A percentile compares a stretch with the other conserved stretches of the same genome.
These are phyloP conservation scores for Hozukius guyotensis DNA, from an alignment of 2,797 vertebrate genomes.

Conservation along the genomic window DNA sequence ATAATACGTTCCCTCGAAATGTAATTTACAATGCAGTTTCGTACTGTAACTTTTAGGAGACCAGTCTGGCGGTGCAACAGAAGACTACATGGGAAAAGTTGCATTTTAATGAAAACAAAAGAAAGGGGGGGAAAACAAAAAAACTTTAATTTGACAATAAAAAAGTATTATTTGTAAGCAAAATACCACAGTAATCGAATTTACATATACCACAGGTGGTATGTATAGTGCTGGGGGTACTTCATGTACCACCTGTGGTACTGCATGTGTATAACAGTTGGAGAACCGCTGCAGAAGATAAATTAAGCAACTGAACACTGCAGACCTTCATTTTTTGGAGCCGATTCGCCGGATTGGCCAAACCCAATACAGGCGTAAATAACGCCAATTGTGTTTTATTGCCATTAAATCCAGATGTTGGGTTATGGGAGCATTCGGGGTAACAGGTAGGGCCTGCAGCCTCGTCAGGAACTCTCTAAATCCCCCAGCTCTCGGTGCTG, in stretches of 20 bases:
- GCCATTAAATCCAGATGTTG: conserved; percentile 79
- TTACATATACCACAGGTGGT: background rate
- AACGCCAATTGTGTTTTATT: conserved; percentile 73
- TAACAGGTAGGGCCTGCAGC: conserved; percentile 73
- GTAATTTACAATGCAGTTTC: background rate
- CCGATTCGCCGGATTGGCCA: conserved; percentile 28
- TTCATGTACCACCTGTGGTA: background rate
- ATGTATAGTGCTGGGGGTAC: background rate
- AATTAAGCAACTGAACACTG: conserved; percentile 21
- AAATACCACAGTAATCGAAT: background rate
- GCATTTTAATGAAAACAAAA: background rate
- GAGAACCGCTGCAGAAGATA: background rate
- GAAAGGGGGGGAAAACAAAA: background rate
- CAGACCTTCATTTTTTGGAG: conserved; percentile 12
- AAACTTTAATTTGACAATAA: background rate
- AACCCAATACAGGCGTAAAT: conserved; percentile 41
- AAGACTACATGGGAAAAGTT: background rate
- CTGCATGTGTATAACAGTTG: background rate
- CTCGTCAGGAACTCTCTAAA: conserved; percentile 63
- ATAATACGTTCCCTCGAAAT: background rate
- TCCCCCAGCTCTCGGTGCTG: conserved; percentile 59
- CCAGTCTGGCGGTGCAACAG: background rate
- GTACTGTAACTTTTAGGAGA: background rate
- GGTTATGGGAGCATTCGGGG: conserved; percentile 70
- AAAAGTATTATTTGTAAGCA: background rate